Base-by-base conservation (phyloP, 2,888 invertebrate genomes). In the Epinotia brunnichana region DNA sequence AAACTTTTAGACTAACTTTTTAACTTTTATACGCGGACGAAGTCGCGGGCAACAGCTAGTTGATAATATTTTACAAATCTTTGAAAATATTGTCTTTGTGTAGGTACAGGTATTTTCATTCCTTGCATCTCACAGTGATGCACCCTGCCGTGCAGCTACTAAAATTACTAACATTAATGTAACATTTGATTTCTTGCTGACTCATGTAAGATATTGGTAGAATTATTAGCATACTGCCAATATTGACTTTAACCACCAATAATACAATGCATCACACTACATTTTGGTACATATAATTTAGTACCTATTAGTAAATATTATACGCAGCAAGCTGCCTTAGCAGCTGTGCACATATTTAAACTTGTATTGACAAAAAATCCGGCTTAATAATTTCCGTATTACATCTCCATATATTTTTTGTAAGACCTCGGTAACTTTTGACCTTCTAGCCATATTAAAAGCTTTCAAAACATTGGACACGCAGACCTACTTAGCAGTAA, bases 401-500 rank as follows among this genome's bases (percentile, higher is more conserved):
- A 5, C 41, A 39, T 56, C 39, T 56, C 10, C 13, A 10, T 44
- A 60, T 41, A 44, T 48, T 60, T 35, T 63, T 56, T 35, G 35
- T 39, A 21, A 54, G 17, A 21, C 39, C n/a, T 21, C 39, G 0
- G 17, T 44, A 59, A 48, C 17, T 15, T 29, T 19, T 51, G 35
- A 51, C 68, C 68, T 67, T 67, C 19, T 48, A 35, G 19, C 13
- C 15, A 19, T 59, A 15, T 44, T 41, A 29, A n/a, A 48, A 41
- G 0, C 24, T 3, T 39, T 39, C 17, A 39, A 21, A 39, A 17
- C 19, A 10, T 41, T 41, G 15, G 7, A 41, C 54, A 21, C n/a
- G 66, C 54, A 66, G 3, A 29, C 17, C 48, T 51, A 24, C 17
- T 63, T 63, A 63, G 19, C 35, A 61, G 17, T 63, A 19, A 39